Percentiles rank a stretch among this genome's conserved stretches.
These are phyloP conservation scores for Crocodylus rhombifer DNA, from an alignment of 2,797 vertebrate genomes.

Conservation along the genomic window DNA sequence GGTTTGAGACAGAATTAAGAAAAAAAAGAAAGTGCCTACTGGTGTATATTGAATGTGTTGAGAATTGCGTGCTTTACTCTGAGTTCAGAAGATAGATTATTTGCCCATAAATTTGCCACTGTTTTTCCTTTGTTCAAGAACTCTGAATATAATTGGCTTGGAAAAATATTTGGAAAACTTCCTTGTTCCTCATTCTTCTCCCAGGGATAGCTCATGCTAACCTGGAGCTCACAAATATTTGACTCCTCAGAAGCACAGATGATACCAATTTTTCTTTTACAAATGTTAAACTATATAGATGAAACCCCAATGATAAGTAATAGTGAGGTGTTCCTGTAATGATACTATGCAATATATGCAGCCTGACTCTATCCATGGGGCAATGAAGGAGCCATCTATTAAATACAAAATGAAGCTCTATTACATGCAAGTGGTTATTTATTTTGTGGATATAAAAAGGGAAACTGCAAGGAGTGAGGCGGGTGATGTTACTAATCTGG, in stretches of 20 bases:
- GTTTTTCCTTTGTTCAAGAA: fast-evolving
- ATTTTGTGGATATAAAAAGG: conserved; percentile 6
- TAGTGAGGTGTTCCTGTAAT: neutral
- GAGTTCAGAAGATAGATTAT: neutral
- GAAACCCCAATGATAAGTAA: neutral
- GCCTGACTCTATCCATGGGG: neutral
- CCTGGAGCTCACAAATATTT: neutral
- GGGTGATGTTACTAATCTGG: no score
- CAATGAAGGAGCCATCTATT: neutral
- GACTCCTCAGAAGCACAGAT: neutral
- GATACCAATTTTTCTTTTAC: neutral
- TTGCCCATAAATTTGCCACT: neutral
- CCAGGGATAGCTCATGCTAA: neutral
- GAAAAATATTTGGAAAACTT: neutral
- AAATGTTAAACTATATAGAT: neutral
- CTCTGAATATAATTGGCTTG: neutral
- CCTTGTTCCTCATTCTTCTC: neutral
- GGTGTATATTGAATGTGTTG: neutral
- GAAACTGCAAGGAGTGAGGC: neutral
- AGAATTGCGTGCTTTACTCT: neutral
- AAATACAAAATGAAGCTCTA: neutral
- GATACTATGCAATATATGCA: neutral
- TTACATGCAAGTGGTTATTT: conserved; percentile 5
- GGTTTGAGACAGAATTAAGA: neutral
- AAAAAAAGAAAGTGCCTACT: neutral